These are phyloP conservation scores for Calcarius lapponicus DNA, from an alignment of 2,797 vertebrate genomes.

Conservation along the genomic window DNA sequence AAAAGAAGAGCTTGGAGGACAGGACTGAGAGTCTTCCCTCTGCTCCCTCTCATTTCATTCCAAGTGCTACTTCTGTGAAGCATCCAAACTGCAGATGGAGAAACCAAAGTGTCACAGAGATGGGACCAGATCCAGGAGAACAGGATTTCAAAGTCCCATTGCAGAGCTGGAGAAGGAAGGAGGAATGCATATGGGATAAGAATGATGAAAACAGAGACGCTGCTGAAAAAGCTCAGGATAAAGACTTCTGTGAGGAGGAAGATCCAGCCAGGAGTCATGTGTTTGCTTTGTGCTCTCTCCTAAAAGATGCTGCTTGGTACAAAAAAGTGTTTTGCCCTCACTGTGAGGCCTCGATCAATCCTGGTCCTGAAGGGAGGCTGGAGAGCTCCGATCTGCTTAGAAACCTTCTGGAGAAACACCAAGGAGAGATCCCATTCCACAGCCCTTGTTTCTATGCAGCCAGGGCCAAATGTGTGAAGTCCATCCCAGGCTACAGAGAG, in stretches of 20 bases:
- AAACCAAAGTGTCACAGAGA: constrained; percentile 6
- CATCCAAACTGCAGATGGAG: background rate
- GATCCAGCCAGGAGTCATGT: background rate
- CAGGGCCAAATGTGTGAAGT: constrained; percentile 77
- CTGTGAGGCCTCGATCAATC: background rate
- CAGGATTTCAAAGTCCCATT: background rate
- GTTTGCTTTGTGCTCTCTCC: background rate
- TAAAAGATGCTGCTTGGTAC: constrained; percentile 21
- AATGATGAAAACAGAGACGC: background rate
- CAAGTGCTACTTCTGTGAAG: background rate
- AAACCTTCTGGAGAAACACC: constrained; percentile 68
- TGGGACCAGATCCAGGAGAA: background rate
- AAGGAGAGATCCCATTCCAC: constrained; percentile 72
- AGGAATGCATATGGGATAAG: background rate
- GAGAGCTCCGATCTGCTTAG: background rate
- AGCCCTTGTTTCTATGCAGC: constrained; percentile 72
- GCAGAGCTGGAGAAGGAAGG: constrained; percentile 18
- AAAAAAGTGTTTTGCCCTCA: background rate
- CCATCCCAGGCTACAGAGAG: constrained; percentile 81
- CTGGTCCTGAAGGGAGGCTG: background rate
- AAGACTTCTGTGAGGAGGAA: background rate
- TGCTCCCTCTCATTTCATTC: constrained; percentile 61
- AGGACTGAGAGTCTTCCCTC: background rate
- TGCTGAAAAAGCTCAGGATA: background rate
- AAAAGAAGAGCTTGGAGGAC: constrained; percentile 46